Evolutionary conservation across 2,888 invertebrate species (phyloP), one percentile per base, ranked within the genome.

Genomic region (Agrochola lota): DNA sequence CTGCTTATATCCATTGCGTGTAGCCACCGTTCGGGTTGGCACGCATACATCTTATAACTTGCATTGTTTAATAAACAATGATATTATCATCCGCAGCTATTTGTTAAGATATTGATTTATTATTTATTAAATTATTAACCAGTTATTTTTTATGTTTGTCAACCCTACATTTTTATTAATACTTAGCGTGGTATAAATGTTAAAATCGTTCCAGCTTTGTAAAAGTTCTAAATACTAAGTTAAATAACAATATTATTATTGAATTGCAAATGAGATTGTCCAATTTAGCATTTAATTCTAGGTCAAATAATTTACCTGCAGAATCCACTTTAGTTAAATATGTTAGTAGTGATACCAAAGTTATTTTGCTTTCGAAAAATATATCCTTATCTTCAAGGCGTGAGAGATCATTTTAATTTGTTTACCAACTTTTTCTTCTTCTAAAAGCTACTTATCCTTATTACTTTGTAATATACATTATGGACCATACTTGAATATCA

Each of bases 401-500:
- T 72, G 70, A 84, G 84, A 85, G 59, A 79, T 78, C 26, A n/a
- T 74, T 82, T 83, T 66, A 77, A 66, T 82, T 79, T 55, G 46
- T 73, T 75, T 52, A n/a, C 23, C 30, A 30, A 52, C 11, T 57
- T 55, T 67, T 43, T 7, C 12, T 62, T 23, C 12, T 55, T 69
- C n/a, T 70, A 46, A 60, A 57, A 62, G 23, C n/a, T 55, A 70
- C 17, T 68, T 64, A 15, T 23, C 46, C 9, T 15, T 63, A 59
- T 17, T 59, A 67, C 20, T 77, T 59, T 71, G 8, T 59, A 49
- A 76, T 69, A 70, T 74, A 78, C 69, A 20, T n/a, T 71, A 86
- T 63, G 87, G 83, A 83, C 83, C 78, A 87, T 75, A 74, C 30
- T 67, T 15, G n/a, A 78, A 86, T 85, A 87, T 81, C 87, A 80